Evolutionary conservation across 2,888 invertebrate genomes (phyloP).

Genomic region (Orchesella flavescens): DNA sequence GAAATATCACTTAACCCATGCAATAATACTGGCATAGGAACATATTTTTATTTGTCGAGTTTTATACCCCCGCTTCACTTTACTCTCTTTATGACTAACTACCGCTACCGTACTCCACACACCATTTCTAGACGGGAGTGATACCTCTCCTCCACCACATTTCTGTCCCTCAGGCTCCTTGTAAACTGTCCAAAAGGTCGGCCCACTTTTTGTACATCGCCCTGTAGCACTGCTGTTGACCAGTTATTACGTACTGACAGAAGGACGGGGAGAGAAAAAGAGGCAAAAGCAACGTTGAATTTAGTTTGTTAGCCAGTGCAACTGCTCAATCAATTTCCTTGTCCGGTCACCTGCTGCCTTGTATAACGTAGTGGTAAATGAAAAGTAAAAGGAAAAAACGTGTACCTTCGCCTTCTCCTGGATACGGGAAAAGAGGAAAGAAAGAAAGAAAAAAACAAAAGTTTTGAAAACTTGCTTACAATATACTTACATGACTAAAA

Average conservation of each 20-base stretch:
- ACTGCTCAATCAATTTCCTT: slow-evolving; percentile 56
- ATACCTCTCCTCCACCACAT: too few relatives aligned
- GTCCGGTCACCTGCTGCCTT: slow-evolving; percentile 56
- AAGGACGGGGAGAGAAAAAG: slow-evolving; percentile 2
- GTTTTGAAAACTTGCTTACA: neutral
- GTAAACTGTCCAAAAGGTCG: slow-evolving; percentile 61
- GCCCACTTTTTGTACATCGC: slow-evolving; percentile 52
- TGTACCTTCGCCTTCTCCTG: too few relatives aligned
- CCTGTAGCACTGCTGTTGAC: neutral
- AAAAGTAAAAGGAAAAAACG: neutral
- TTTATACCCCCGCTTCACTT: too few relatives aligned
- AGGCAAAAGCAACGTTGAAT: neutral
- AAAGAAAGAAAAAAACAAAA: slow-evolving; percentile 12
- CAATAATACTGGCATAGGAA: too few relatives aligned
- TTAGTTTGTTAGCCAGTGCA: slow-evolving; percentile 28
- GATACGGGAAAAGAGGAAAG: neutral
- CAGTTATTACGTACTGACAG: neutral
- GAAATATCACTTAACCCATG: too few relatives aligned
- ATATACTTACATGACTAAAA: too few relatives aligned
- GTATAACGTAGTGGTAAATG: slow-evolving; percentile 1
- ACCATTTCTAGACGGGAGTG: too few relatives aligned
- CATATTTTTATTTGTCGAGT: too few relatives aligned
- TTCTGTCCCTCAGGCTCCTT: slow-evolving; percentile 49
- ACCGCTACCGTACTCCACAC: too few relatives aligned
- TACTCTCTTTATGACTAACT: too few relatives aligned